Conservation (phyloP, 2,888 invertebrate genomes). For the Ophraella communa region DNA sequence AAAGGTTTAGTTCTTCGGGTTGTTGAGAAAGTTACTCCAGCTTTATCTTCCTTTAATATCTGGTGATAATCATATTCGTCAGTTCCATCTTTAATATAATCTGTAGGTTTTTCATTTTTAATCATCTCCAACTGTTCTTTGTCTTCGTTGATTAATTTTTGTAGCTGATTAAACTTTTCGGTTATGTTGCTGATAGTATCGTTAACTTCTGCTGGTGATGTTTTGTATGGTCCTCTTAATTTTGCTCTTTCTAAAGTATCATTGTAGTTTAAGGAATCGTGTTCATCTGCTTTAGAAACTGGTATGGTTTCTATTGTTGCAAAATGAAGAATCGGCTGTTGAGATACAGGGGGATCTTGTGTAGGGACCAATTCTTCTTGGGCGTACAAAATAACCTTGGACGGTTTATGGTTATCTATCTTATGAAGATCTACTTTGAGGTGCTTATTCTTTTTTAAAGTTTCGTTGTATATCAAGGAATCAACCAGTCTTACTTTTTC, state of each 20-base stretch:
- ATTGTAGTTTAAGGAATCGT: conserved; percentile 38
- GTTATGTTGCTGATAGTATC: conserved; percentile 11
- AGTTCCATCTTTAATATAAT: not conserved
- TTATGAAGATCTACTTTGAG: not conserved
- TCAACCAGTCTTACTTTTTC: conserved; percentile 16
- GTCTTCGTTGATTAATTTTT: conserved; percentile 19
- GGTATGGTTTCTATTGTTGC: not conserved
- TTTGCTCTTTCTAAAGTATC: conserved; percentile 36
- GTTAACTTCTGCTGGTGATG: not conserved
- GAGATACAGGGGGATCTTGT: not conserved
- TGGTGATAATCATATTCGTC: too few relatives aligned
- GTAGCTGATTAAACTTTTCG: conserved; percentile 15
- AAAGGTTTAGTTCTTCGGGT: too few relatives aligned
- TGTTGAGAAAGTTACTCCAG: too few relatives aligned
- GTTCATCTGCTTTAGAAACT: not conserved
- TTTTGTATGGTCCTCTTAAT: conserved; percentile 1
- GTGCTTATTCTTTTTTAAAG: conserved; percentile 28
- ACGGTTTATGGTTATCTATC: too few relatives aligned
- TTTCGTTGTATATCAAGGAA: conserved; percentile 39
- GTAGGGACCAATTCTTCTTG: too few relatives aligned
- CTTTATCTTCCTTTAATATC: too few relatives aligned
- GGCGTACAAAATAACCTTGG: too few relatives aligned
- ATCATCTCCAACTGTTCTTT: not conserved
- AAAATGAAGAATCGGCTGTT: not conserved
- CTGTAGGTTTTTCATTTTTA: not conserved